phyloP scores from a whole-genome alignment of 2,113 vertebrate species.

The Speoplatyrhinus poulsoni region DNA sequence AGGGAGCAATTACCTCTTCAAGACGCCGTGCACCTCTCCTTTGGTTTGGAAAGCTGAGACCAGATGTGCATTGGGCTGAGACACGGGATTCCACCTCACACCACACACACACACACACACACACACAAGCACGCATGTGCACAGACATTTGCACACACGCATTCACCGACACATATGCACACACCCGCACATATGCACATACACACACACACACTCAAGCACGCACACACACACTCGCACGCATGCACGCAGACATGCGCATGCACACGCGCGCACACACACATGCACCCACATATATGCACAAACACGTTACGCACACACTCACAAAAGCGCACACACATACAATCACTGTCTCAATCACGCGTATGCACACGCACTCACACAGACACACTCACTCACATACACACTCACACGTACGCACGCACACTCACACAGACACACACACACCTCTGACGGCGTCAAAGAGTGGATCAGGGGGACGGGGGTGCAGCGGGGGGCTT shows the following conservation, averaged over 20 bases:
- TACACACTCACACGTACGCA: no score
- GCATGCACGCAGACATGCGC: background rate
- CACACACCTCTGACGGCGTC: conserved; percentile 34
- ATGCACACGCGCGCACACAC: background rate
- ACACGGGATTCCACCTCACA: background rate
- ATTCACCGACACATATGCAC: background rate
- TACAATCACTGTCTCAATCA: background rate
- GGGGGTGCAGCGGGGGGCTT: conserved; percentile 25
- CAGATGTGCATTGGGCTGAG: conserved; percentile 46
- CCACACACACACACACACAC: no score
- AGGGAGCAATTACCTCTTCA: conserved; percentile 53
- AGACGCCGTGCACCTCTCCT: conserved; percentile 34
- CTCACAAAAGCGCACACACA: background rate
- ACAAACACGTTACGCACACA: no score
- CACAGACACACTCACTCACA: no score
- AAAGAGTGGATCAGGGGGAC: conserved; percentile 44
- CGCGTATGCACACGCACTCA: no score
- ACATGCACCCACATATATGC: conserved; percentile 5
- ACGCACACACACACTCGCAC: no score
- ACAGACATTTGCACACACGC: background rate
- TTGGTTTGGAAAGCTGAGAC: conserved; percentile 49
- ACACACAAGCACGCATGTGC: no score
- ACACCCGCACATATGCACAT: no score
- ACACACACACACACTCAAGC: no score
- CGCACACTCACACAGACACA: background rate